Conservation (phyloP, 37 sponge, comb jelly and placozoan genomes). For the Ephydatia muelleri region DNA sequence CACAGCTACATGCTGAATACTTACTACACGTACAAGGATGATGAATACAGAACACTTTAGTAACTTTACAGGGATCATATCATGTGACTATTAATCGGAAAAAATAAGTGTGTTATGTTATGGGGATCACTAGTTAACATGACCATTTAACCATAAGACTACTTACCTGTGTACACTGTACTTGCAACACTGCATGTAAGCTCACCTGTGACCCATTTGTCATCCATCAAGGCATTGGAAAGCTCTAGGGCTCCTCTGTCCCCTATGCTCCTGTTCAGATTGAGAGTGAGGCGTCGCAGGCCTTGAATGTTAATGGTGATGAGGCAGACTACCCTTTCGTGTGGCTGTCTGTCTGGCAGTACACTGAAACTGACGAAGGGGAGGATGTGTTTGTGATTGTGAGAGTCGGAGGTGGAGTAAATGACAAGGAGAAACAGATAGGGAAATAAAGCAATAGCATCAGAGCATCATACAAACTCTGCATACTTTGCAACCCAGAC, state of each 20-base stretch:
- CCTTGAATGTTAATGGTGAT: conserved; percentile 45
- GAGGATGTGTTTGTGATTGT: no score
- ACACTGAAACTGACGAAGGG: conserved; percentile 41
- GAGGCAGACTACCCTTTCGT: conserved; percentile 72
- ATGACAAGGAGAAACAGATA: no score
- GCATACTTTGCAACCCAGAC: no score
- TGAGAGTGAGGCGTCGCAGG: conserved; percentile 59
- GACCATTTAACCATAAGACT: background rate
- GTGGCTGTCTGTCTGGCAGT: conserved; percentile 45
- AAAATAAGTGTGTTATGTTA: no score
- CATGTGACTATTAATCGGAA: background rate
- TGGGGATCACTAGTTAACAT: background rate
- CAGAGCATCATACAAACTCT: no score
- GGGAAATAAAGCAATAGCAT: no score
- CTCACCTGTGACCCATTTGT: conserved; percentile 70
- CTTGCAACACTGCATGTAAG: background rate
- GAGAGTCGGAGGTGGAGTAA: no score
- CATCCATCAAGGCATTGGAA: conserved; percentile 65
- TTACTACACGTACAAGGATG: no score
- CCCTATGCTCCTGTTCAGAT: conserved; percentile 55
- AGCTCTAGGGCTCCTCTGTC: conserved; percentile 59
- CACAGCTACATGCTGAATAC: no score
- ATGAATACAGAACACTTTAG: no score
- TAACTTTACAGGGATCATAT: no score
- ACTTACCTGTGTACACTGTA: background rate